Evolutionary conservation across 2,888 invertebrate species (phyloP).

Genomic region (Pollenia griseotomentosa): DNA sequence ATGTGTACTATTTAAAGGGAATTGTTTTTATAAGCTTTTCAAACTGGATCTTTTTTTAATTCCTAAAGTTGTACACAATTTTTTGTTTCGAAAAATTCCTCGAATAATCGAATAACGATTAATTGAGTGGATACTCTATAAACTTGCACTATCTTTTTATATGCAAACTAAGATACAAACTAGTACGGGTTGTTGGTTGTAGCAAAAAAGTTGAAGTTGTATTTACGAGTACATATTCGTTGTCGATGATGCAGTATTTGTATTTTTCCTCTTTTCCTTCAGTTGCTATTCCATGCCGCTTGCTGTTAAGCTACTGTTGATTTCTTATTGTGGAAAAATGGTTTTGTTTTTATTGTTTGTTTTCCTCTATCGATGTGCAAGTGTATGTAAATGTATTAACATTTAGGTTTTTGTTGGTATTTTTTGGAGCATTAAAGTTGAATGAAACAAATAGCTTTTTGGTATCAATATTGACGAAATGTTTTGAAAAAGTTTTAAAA

Average conservation of each 20-base stretch:
- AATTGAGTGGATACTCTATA: too few species aligned
- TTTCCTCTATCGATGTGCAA: not conserved
- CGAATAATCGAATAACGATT: too few species aligned
- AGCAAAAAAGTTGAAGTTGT: not conserved
- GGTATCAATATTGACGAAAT: constrained; percentile 40
- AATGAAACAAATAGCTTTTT: constrained; percentile 37
- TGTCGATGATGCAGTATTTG: not conserved
- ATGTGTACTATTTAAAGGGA: too few species aligned
- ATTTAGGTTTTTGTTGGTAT: not conserved
- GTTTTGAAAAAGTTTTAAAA: constrained; percentile 5
- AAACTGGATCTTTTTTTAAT: too few species aligned
- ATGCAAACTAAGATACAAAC: not conserved
- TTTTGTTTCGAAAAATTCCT: too few species aligned
- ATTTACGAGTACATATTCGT: not conserved
- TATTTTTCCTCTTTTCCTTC: not conserved
- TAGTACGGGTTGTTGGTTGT: not conserved
- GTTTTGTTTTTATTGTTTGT: constrained; percentile 10
- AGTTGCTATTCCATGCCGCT: not conserved
- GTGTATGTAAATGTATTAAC: not conserved
- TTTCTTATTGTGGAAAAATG: not conserved
- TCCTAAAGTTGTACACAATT: too few species aligned
- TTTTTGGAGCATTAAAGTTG: constrained; percentile 3
- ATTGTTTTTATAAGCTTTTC: too few species aligned
- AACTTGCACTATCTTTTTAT: not conserved
- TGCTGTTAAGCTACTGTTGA: too few species aligned